Base-by-base conservation (phyloP, 2,888 invertebrate species). In the Tanytarsus gracilentus region DNA sequence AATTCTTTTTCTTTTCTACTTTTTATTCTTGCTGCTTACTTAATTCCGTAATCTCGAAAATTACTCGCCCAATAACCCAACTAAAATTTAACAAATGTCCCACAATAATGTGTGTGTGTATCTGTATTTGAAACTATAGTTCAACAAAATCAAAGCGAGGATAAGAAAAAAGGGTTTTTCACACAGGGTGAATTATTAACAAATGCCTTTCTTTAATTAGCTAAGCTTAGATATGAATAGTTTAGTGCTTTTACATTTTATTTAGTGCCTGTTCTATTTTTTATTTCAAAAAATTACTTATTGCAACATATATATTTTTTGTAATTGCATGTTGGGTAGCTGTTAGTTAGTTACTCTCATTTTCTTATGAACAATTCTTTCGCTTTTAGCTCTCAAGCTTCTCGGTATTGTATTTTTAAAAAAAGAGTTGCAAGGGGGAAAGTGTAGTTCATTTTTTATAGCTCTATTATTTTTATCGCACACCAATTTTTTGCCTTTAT, bases 131-230 rank as follows among this genome's bases (percentile, higher is more conserved):
- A n/a, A n/a, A n/a, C n/a, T n/a, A n/a, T n/a, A n/a, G n/a, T n/a
- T n/a, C n/a, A n/a, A n/a, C n/a, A n/a, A n/a, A n/a, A n/a, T n/a
- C 58, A 58, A 48, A 40, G 48, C 25, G 48, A 58, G 48, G 58
- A 58, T 29, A 48, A 58, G 48, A 58, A 58, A 40, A 58, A 58
- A 48, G 58, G 58, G 48, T 58, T 58, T 58, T 58, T 58, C n/a
- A 58, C 48, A 40, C 55, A 56, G 58, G 58, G 58, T 58, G 55
- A 58, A 29, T 58, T 58, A 14, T 18, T 44, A 30, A 33, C 44
- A 56, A 40, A 33, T 18, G 33, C 8, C 30, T 27, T 36, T 23
- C 30, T 53, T 39, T 39, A 40, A 55, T 58, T 58, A 58, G 44
- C 58, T 53, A 27, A 11, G 2, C 14, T 16, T 25, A 53, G n/a